Base-by-base conservation (phyloP, 1,140 invertebrate genomes). In the Paracyclopina nana region DNA sequence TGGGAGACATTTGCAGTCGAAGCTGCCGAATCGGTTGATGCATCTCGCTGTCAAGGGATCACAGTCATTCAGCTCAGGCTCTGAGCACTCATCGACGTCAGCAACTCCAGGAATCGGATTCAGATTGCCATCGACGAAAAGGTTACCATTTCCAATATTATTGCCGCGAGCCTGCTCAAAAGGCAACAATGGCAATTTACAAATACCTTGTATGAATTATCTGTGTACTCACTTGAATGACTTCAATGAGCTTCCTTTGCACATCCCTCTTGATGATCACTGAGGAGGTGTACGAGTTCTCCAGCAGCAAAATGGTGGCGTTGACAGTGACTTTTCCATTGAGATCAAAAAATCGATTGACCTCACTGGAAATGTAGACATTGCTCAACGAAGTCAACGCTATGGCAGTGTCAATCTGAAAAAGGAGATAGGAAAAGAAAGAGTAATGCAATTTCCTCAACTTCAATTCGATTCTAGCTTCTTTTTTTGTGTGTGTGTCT, bases 21-120 rank as follows among this genome's bases (percentile, higher is more conserved):
- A 96, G 6, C 78, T 78, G 11, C 90, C 90, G 70, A 84, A 87
- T 1, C 74, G 75, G 62, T 97, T 97, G 26, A 76, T 75, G 65
- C 92, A 97, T 1, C 68, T 72, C 0, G 70, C 88, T n/a, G n/a
- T n/a, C 44, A 80, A 72, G 8, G 75, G 70, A 56, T 86, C 79
- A 59, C 92, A 98, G 62, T 97, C 91, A 61, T 97, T 84, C 8
- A 90, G 62, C 44, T 90, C 84, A 6, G 72, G 61, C 0, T 78
- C 77, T 0, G 75, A 70, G 58, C 88, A 95, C 62, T 94, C 88
- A 59, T 95, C 83, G 46, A 94, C 62, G 67, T 94, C 88, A 82
- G 60, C 16, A 1, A 84, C 62, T 41, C 74, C 73, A 0, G 78
- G 72, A 27, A 86, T 72, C 0, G 78, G 74, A 20, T 79, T 82